Evolutionary conservation across 2,113 vertebrate genomes (phyloP).

Genomic region (Nerophis lumbriciformis): DNA sequence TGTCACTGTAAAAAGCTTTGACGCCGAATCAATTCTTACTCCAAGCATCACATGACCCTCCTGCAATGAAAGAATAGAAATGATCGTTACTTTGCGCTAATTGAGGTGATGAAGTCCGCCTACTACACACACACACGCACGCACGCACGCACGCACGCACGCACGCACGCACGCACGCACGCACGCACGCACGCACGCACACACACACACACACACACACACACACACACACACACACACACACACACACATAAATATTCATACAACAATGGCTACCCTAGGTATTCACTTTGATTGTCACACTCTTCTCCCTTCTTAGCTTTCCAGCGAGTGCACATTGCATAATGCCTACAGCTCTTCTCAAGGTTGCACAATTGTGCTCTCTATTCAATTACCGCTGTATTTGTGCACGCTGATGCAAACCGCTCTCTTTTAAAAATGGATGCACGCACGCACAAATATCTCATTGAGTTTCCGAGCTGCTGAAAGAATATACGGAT

Average conservation of each 20-base stretch:
- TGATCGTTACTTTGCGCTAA: constrained; percentile 25
- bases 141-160: too few species aligned
- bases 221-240: too few species aligned
- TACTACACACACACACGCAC: background rate
- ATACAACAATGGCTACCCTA: background rate
- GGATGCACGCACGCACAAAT: background rate
- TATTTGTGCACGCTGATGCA: constrained; percentile 7
- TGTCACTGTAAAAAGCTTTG: constrained; percentile 50
- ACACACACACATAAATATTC: background rate
- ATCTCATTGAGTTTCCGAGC: too few species aligned
- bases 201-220: too few species aligned
- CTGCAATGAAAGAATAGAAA: constrained; percentile 11
- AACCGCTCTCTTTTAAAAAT: constrained; percentile 16
- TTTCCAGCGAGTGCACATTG: constrained; percentile 19
- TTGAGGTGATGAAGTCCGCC: constrained; percentile 46
- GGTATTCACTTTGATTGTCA: constrained; percentile 27
- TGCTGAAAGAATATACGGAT: too few species aligned
- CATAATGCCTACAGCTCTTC: background rate
- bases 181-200: constrained; percentile 9
- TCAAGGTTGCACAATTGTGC: constrained; percentile 42
- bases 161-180: background rate
- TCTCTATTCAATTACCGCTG: constrained; percentile 18
- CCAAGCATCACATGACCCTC: constrained; percentile 12
- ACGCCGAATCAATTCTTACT: constrained; percentile 25
- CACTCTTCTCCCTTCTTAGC: constrained; percentile 9